Base-by-base conservation (phyloP, 2,797 vertebrate species). In the Centropyge bicolor region DNA sequence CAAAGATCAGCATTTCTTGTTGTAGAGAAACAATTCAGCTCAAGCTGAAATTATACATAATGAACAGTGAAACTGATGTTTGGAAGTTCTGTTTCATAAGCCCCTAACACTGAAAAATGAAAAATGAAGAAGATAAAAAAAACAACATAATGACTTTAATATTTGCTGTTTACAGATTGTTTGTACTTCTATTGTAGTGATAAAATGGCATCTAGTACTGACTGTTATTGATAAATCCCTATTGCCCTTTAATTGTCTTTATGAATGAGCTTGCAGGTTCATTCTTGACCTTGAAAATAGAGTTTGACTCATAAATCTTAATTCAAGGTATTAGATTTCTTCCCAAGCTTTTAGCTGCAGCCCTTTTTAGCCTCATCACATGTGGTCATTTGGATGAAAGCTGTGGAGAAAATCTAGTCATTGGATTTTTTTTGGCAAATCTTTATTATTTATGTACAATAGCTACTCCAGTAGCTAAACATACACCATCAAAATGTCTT, bases 1-100 rank as follows among this genome's bases (percentile, higher is more conserved):
- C 55, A 74, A 78, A 80, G 68, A 60, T 76, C 76, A 80, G 36
- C 74, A 24, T 75, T 57, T 55, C 74, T 82, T 31, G 20, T 63
- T 2, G 0, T 14, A 20, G 9, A 60, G 41, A 24, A 70, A 49
- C 10, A 45, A 65, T n/a, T 69, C 7, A 2, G 20, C 8, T 48
- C 9, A 40, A 59, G 0, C n/a, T 72, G 52, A 48, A 69, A 24
- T 52, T 14, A 65, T 56, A 54, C 14, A 51, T 12, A 61, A 40
- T 60, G 22, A n/a, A 57, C 35, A 24, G 43, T 10, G 3, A 40
- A 36, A 38, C 19, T 3, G 48, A 54, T 20, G 6, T 38, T 70
- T n/a, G 27, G n/a, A 51, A 35, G 13, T 46, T 45, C 4, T 48
- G 41, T 78, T 24, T 22, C 13, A 10, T 12, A 45, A 35, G 2